Evolutionary conservation across 1,140 invertebrate species (phyloP).

Genomic region (Drosophila arizonae): DNA sequence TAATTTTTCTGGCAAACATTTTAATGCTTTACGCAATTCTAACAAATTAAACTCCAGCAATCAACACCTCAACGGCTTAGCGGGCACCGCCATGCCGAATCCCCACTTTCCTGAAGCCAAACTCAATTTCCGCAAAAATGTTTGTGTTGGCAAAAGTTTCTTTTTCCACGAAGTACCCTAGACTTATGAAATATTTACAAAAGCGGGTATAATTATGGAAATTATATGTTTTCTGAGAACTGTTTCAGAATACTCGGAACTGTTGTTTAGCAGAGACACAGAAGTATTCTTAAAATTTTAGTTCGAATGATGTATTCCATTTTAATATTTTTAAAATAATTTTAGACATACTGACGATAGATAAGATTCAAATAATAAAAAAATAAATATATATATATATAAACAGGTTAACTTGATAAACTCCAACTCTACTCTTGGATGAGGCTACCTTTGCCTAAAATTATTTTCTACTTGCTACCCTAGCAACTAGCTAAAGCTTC

Average conservation of each 20-base stretch:
- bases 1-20: conserved; percentile 80
- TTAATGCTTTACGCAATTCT: conserved; percentile 79
- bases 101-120: conserved; percentile 39
- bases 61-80: conserved; percentile 68
- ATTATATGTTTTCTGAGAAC: not conserved
- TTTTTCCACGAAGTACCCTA: conserved; percentile 25
- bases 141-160: conserved; percentile 45
- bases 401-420: no score
- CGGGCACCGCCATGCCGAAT: not conserved
- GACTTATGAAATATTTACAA: not conserved
- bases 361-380: not conserved
- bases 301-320: no score
- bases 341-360: not conserved
- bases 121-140: conserved; percentile 76
- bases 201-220: not conserved
- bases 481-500: conserved; percentile 22
- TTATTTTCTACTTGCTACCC: conserved; percentile 36
- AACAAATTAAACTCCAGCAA: conserved; percentile 80
- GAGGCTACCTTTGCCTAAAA: conserved; percentile 20
- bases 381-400: no score
- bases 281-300: no score
- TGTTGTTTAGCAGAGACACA: no score
- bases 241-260: not conserved
- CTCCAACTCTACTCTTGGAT: not conserved
- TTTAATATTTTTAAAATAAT: no score